Evolutionary conservation across 2,888 invertebrate species (phyloP).

Genomic region (Bembecia ichneumoniformis): DNA sequence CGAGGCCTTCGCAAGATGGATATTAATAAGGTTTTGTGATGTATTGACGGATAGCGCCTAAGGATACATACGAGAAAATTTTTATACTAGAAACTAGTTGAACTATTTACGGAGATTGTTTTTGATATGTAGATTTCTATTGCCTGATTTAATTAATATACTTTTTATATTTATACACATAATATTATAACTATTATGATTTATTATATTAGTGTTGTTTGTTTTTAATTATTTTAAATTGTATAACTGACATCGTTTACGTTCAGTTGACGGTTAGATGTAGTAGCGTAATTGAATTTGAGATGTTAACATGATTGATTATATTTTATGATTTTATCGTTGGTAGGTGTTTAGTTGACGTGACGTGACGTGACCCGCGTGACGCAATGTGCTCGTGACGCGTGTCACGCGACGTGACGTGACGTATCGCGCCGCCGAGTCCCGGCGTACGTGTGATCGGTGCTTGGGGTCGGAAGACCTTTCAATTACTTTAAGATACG

Average conservation of each 20-base stretch:
- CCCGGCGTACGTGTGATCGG: conserved; percentile 28
- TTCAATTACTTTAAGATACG: conserved; percentile 61
- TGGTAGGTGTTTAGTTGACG: conserved; percentile 56
- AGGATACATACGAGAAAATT: conserved; percentile 73
- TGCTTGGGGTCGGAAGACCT: conserved; percentile 60
- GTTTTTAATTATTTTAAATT: conserved; percentile 66
- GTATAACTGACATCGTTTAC: conserved; percentile 56
- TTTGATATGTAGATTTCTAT: conserved; percentile 73
- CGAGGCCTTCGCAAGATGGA: conserved; percentile 73
- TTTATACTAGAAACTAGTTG: conserved; percentile 70
- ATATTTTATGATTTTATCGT: conserved; percentile 57
- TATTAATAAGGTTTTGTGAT: conserved; percentile 73
- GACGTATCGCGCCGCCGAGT: conserved; percentile 7
- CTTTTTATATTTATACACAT: conserved; percentile 70
- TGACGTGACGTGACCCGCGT: conserved; percentile 19
- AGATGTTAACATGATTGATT: conserved; percentile 40
- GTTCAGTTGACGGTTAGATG: conserved; percentile 42
- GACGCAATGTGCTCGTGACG: conserved; percentile 17
- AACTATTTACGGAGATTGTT: conserved; percentile 75
- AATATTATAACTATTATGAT: conserved; percentile 41
- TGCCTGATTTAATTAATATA: conserved; percentile 66
- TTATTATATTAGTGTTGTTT: conserved; percentile 74
- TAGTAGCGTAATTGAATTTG: conserved; percentile 24
- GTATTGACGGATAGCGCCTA: conserved; percentile 74
- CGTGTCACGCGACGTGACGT: conserved; percentile 10